phyloP scores from a whole-genome alignment of 2,113 vertebrate genomes.

The Irena cyanogastra region DNA sequence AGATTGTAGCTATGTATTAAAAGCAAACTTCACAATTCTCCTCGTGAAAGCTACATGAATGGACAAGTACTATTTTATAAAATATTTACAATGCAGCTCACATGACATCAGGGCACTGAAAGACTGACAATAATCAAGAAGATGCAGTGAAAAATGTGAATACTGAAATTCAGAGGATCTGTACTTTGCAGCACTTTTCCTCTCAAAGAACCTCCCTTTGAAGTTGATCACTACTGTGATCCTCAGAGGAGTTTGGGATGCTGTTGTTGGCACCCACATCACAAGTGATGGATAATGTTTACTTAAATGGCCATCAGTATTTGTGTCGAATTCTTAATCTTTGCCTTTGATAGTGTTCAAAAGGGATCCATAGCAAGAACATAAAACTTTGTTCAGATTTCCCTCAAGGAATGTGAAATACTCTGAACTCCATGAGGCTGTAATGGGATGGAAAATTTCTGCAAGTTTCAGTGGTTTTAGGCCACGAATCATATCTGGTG shows the following conservation, averaged over 20 bases:
- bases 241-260: not conserved
- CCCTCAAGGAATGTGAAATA: not conserved
- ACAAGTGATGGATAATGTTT: not conserved
- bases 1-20: not conserved
- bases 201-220: not conserved
- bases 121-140: not conserved
- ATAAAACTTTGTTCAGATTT: not conserved
- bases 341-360: not conserved
- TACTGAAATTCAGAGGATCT: not conserved
- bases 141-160: not conserved
- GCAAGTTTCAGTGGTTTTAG: not conserved
- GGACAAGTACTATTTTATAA: not conserved
- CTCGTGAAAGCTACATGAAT: not conserved
- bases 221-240: not conserved
- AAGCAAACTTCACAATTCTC: not conserved
- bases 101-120: not conserved
- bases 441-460: not conserved
- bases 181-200: not conserved
- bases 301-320: not conserved
- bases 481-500: not conserved
- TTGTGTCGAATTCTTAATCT: not conserved
- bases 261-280: not conserved
- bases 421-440: not conserved
- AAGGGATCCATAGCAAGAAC: not conserved
- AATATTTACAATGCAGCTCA: conserved; percentile 2